phyloP scores from a whole-genome alignment of 2,797 vertebrate genomes.

The Pangasius macronema region DNA sequence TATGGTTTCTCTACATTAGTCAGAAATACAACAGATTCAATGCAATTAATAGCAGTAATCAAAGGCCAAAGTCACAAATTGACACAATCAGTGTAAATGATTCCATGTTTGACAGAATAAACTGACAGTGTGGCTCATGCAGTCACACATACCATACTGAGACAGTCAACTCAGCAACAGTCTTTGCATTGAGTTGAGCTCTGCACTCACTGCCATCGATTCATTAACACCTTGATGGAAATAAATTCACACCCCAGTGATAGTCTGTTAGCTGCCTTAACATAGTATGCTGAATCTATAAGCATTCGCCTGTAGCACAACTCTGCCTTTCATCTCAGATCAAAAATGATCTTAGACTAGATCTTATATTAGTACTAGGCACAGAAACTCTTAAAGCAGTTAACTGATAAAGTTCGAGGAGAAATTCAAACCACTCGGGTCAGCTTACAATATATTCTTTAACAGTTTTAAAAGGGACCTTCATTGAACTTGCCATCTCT shows the following conservation, averaged over 20 bases:
- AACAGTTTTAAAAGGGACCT: constrained; percentile 8
- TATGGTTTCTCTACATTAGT: too few relatives aligned
- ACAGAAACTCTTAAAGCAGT: background rate
- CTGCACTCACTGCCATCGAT: constrained; percentile 62
- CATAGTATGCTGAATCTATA: constrained; percentile 40
- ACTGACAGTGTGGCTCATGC: constrained; percentile 16
- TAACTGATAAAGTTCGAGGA: background rate
- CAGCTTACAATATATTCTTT: constrained; percentile 4
- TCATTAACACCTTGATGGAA: constrained; percentile 76
- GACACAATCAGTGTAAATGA: constrained; percentile 2
- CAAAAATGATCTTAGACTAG: background rate
- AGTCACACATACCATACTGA: constrained; percentile 19
- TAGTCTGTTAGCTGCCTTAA: constrained; percentile 39
- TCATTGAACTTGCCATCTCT: constrained; percentile 18
- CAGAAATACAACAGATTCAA: background rate
- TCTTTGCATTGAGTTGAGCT: constrained; percentile 19
- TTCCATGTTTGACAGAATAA: constrained; percentile 26
- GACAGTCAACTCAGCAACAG: constrained; percentile 9
- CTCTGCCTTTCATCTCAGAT: constrained; percentile 32
- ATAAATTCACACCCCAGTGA: constrained; percentile 72
- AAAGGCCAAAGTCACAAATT: constrained; percentile 5
- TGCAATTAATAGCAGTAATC: constrained; percentile 3
- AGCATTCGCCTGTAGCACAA: background rate
- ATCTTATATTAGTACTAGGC: background rate
- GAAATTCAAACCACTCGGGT: background rate